Percentiles rank a stretch among this genome's conserved stretches.
Evolutionary conservation across 2,113 vertebrate genomes (phyloP).

Genomic region (Protobothrops flavoviridis): DNA sequence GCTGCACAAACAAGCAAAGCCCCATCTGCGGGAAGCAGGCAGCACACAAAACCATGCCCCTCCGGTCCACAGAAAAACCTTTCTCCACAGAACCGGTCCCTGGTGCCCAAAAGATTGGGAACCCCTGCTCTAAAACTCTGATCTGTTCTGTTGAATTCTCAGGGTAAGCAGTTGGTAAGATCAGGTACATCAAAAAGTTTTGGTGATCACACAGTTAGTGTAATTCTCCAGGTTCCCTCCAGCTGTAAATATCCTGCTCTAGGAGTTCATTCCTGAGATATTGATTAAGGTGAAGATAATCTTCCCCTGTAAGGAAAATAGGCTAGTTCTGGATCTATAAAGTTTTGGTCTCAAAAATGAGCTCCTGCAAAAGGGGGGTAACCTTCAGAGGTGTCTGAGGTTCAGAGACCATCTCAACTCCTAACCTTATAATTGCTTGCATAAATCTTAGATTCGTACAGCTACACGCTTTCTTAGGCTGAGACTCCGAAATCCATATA

Average conservation of each 20-base stretch:
- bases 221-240: not conserved
- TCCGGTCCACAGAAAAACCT: no score
- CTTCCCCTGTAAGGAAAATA: not conserved
- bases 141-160: not conserved
- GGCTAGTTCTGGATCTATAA: not conserved
- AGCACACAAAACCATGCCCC: no score
- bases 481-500: not conserved
- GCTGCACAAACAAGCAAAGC: no score
- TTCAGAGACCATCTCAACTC: not conserved
- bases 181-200: no score
- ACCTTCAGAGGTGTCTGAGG: not conserved
- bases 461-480: not conserved
- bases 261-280: not conserved
- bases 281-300: not conserved
- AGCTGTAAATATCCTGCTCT: not conserved
- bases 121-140: not conserved
- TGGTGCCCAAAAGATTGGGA: no score
- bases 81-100: no score
- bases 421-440: not conserved
- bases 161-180: not conserved
- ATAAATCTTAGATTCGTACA: not conserved
- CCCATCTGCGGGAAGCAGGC: no score
- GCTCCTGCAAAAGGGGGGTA: not conserved
- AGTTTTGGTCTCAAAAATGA: not conserved
- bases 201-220: not conserved